A percentile compares a stretch with the other conserved stretches of the same genome.
Evolutionary conservation across 2,113 vertebrate genomes (phyloP).

Genomic region (Spea multiplicata): DNA sequence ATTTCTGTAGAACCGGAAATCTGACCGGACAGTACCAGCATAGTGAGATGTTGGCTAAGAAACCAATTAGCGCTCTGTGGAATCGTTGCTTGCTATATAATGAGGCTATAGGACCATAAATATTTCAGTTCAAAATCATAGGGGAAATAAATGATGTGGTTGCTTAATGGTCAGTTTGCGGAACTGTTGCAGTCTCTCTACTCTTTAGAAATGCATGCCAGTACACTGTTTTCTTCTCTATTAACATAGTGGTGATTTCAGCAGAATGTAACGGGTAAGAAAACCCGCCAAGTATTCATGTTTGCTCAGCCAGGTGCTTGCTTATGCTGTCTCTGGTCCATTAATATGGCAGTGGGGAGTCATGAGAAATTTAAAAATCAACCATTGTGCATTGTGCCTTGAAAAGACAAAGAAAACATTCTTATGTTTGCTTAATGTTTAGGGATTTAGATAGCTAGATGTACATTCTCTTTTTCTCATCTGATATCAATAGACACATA

Average conservation of each 20-base stretch:
- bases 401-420: not conserved
- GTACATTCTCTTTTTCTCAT: not conserved
- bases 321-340: conserved; percentile 7
- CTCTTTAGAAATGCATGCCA: conserved; percentile 24
- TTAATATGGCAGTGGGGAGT: conserved; percentile 25
- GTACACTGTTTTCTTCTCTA: conserved; percentile 3
- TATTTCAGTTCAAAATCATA: conserved; percentile 21
- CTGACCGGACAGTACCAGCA: conserved; percentile 10
- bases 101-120: conserved; percentile 28
- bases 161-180: conserved; percentile 10
- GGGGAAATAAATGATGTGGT: conserved; percentile 9
- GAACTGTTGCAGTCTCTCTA: not conserved
- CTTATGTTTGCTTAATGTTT: not conserved
- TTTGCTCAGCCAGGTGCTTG: conserved; percentile 18
- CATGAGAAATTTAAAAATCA: conserved; percentile 12
- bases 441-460: not conserved
- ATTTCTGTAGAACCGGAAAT: not conserved
- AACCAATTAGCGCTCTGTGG: conserved; percentile 36
- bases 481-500: no score
- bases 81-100: conserved; percentile 7
- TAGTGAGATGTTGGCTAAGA: not conserved
- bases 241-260: conserved; percentile 31
- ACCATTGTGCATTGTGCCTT: conserved; percentile 13
- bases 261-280: not conserved
- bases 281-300: conserved; percentile 5